Conservation (phyloP, 2,113 vertebrate genomes). For the Syngnathus scovelli region DNA sequence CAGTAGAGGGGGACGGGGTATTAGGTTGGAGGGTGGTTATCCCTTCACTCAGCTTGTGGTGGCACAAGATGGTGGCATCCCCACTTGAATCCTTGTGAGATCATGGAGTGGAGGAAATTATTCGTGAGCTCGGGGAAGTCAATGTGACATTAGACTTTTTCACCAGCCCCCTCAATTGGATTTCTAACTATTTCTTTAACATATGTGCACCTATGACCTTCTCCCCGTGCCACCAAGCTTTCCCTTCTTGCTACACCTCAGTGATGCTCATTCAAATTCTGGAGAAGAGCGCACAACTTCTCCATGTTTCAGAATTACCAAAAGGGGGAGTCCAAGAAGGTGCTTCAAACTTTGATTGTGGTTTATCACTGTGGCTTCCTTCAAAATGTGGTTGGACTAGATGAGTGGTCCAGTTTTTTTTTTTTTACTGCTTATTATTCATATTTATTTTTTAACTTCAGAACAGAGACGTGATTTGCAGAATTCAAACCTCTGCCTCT, state of each 20-base stretch:
- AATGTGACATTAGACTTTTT: slow-evolving; percentile 58
- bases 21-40: slow-evolving; percentile 14
- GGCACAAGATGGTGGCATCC: slow-evolving; percentile 29
- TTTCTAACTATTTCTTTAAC: slow-evolving; percentile 59
- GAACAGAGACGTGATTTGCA: slow-evolving; percentile 38
- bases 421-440: slow-evolving; percentile 13
- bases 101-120: slow-evolving; percentile 67
- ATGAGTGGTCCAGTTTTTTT: background rate
- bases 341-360: slow-evolving; percentile 25
- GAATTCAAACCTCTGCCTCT: slow-evolving; percentile 49
- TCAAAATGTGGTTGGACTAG: slow-evolving; percentile 5
- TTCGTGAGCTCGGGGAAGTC: slow-evolving; percentile 69
- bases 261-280: slow-evolving; percentile 34
- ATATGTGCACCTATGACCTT: slow-evolving; percentile 68
- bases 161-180: slow-evolving; percentile 49
- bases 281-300: slow-evolving; percentile 28
- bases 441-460: slow-evolving; percentile 51
- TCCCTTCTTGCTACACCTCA: slow-evolving; percentile 25
- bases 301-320: slow-evolving; percentile 37
- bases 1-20: background rate
- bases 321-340: slow-evolving; percentile 8
- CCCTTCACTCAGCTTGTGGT: slow-evolving; percentile 43
- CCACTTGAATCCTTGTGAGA: slow-evolving; percentile 50
- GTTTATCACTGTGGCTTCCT: slow-evolving; percentile 15
- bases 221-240: slow-evolving; percentile 15